Evolutionary conservation across 2,797 vertebrate genomes (phyloP), one percentile per base, ranked within the genome.

Genomic region (Gobionotothen gibberifrons): DNA sequence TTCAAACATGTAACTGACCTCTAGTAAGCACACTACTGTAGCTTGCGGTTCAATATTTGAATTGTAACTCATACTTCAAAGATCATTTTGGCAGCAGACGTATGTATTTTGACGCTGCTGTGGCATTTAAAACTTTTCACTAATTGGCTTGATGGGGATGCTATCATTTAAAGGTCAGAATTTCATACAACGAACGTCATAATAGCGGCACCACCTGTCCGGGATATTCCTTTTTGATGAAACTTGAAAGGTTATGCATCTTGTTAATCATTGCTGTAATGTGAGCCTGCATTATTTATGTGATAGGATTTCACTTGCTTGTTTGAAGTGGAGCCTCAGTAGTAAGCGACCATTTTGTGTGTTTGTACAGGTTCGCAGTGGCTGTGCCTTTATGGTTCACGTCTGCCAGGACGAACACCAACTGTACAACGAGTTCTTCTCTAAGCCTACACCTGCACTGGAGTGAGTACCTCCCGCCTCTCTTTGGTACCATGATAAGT

Each of bases 381-480:
- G 98, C 86, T 99, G 98, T 94, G 96, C 98, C 77, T 99, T 99
- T 61, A 99, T 99, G 97, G 97, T 97, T 58, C 98, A 99, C 0
- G 98, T 99, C 7, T 99, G 98, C 89, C 98, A 99, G 92, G 98
- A 99, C 81, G 98, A 99, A 53, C 96, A 99, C 84, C 97, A 98
- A 71, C 96, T 99, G 70, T 99, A 95, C 86, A 95, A 96, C 9
- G 98, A 99, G 79, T 99, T 99, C 94, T 99, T 99, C 93, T 96
- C 96, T 72, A 99, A 97, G 85, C 94, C 96, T 46, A 96, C 98
- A 36, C 74, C 90, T 78, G 98, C 96, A 92, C 93, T 99, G 82
- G 97, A 99, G 98, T 99, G 93, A 93, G 98, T 97, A 49, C 14
- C 40, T 5, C 29, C 52, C 3, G 1, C 29, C 36, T 64, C 36